These are phyloP conservation scores for Lepidocyrtoides sp. DNA, from an alignment of 2,888 invertebrate genomes.

Conservation along the genomic window DNA sequence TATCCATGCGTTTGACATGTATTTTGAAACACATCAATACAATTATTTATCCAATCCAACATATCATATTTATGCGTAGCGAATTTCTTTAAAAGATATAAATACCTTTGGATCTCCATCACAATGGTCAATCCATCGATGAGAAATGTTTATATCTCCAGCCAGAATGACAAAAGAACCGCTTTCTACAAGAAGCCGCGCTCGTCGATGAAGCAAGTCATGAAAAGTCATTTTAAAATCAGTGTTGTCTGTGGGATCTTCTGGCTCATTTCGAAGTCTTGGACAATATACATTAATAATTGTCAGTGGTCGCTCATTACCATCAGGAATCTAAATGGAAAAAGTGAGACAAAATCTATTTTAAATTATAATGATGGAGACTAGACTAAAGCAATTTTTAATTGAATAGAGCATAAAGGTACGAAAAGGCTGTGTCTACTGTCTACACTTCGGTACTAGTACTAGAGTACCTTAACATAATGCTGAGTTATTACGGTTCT, in stretches of 20 bases:
- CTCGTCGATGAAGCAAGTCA: constrained; percentile 66
- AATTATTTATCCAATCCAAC: background rate
- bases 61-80: too few relatives aligned
- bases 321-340: constrained; percentile 76
- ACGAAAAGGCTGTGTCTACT: too few relatives aligned
- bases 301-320: constrained; percentile 58
- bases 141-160: constrained; percentile 82
- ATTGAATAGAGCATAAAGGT: background rate
- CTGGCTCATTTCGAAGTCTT: constrained; percentile 76
- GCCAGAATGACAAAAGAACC: constrained; percentile 80
- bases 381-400: background rate
- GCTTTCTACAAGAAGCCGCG: constrained; percentile 57
- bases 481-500: constrained; percentile 80
- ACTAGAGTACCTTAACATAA: constrained; percentile 72
- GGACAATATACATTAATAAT: constrained; percentile 83
- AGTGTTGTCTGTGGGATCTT: constrained; percentile 66
- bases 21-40: background rate
- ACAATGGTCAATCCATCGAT: constrained; percentile 75
- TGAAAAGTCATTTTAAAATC: constrained; percentile 81
- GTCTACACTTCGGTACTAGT: too few relatives aligned
- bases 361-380: too few relatives aligned
- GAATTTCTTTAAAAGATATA: background rate
- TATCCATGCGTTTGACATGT: background rate
- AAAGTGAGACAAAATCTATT: too few relatives aligned
- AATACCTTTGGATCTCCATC: constrained; percentile 69